phyloP scores from a whole-genome alignment of 2,888 invertebrate species.

The Temnothorax unifasciatus region DNA sequence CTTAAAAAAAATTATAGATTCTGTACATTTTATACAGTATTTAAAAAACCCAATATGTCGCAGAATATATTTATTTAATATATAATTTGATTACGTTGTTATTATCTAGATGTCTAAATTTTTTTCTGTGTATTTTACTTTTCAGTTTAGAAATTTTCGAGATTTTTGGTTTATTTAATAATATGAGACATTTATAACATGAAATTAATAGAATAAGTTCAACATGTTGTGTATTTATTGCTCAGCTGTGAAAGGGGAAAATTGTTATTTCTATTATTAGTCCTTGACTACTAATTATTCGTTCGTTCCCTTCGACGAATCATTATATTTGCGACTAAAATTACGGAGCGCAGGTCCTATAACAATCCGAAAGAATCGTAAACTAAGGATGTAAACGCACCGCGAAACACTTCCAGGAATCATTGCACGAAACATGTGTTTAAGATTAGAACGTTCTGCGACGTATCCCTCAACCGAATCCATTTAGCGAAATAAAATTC shows the following conservation, averaged over 20 bases:
- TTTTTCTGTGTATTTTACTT: not conserved
- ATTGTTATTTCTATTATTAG: constrained; percentile 11
- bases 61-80: not conserved
- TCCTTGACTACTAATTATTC: not conserved
- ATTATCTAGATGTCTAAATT: not conserved
- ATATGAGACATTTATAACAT: not conserved
- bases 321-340: constrained; percentile 59
- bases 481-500: constrained; percentile 18
- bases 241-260: not conserved
- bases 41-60: not conserved
- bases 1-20: not conserved
- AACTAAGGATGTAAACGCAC: constrained; percentile 65
- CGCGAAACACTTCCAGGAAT: constrained; percentile 73
- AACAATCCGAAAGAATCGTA: constrained; percentile 74
- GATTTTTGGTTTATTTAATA: not conserved
- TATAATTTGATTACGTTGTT: not conserved
- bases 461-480: constrained; percentile 18
- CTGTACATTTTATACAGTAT: not conserved
- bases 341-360: constrained; percentile 61
- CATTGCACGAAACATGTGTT: constrained; percentile 72
- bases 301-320: constrained; percentile 21
- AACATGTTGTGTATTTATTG: not conserved
- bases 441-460: constrained; percentile 72
- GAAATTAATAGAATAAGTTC: not conserved
- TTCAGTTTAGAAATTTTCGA: not conserved